Evolutionary conservation across 1,140 invertebrate species (phyloP).

Genomic region (Eupeodes corollae): DNA sequence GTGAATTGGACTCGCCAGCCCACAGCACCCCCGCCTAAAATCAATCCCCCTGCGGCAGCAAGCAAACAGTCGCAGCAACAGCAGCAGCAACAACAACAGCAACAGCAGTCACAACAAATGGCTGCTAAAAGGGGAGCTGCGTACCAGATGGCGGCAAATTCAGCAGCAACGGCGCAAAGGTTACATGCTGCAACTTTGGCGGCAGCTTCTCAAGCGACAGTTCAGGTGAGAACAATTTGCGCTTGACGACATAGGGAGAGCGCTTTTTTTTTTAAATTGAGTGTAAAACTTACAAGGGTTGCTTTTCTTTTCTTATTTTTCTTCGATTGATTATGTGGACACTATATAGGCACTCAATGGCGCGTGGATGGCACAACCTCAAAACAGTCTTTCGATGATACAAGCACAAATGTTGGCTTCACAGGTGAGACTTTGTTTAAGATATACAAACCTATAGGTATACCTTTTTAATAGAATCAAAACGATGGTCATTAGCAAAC

Average conservation of each 20-base stretch:
- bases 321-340: neutral
- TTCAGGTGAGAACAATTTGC: constrained; percentile 15
- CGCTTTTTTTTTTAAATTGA: neutral
- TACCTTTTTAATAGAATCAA: no score
- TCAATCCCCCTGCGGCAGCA: constrained; percentile 6
- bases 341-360: constrained; percentile 18
- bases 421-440: constrained; percentile 13
- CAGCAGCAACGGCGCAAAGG: no score
- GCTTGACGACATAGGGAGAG: neutral
- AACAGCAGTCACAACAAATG: constrained; percentile 11
- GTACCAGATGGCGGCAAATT: no score
- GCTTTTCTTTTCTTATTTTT: neutral
- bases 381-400: constrained; percentile 23
- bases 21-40: constrained; percentile 36
- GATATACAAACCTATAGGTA: no score
- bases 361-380: constrained; percentile 27
- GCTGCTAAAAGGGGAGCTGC: no score
- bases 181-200: no score
- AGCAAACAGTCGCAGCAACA: constrained; percentile 19
- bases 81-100: constrained; percentile 15
- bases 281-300: no score
- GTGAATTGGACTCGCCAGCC: constrained; percentile 53
- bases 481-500: no score
- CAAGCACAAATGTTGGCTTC: constrained; percentile 31
- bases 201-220: constrained; percentile 16